Evolutionary conservation across 2,113 vertebrate genomes (phyloP), one percentile per base, ranked within the genome.

Genomic region (Ammodytes marinus): DNA sequence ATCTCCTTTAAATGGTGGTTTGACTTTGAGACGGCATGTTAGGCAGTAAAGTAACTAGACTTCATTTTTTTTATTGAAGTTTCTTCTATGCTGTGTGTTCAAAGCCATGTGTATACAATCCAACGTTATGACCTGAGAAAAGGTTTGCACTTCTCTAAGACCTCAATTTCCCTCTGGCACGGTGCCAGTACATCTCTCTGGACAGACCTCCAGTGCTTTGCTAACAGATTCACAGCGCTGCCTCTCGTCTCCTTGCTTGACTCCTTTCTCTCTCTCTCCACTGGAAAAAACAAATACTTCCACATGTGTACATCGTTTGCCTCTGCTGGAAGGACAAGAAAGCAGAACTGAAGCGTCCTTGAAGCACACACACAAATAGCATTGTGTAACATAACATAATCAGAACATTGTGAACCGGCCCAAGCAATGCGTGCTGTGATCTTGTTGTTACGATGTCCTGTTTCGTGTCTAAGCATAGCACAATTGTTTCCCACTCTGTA

Each of bases 271-370:
- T 27, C 27, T 27, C 27, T 27, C 50, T 82, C 73, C 76, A 46
- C 69, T 93, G 89, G 89, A 91, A 94, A 94, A 92, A 79, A 27
- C 27, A 45, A 69, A 42, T 81, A 86, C 84, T 89, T 86, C 86
- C 89, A 94, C 82, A 80, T 91, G 91, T 91, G 85, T 74, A 37
- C 49, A 27, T 27, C 27, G 63, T 88, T 74, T 79, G 55, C 67
- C 66, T 71, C 53, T 59, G n/a, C 60, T 86, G 69, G 80, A 87
- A 83, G 4, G 5, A 66, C 42, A 64, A 75, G 91, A 87, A 86
- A 88, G 84, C 82, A 84, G 85, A 90, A 79, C 66, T 87, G 66
- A 85, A 86, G 66, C 74, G 69, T 72, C 52, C 27, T 80, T 72
- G 68, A 40, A 47, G 69, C 84, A 83, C 83, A 85, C 84, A 83